Conservation (phyloP, 2,888 invertebrate species). For the Rhopalosiphum nymphaeae region DNA sequence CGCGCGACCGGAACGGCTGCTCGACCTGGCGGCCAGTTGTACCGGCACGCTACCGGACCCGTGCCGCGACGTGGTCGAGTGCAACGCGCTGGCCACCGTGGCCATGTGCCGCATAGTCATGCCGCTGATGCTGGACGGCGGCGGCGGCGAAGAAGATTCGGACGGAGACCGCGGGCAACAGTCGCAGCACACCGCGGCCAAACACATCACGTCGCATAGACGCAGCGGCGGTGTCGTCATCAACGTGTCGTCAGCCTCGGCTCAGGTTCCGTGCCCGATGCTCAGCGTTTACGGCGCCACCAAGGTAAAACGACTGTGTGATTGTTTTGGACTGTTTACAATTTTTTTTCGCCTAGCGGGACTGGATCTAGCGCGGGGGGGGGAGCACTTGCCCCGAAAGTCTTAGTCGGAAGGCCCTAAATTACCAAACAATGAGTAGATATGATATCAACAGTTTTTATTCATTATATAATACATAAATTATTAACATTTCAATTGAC, state of each 20-base stretch:
- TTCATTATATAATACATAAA: no score
- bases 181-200: neutral
- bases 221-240: conserved; percentile 78
- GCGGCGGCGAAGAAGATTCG: neutral
- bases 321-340: neutral
- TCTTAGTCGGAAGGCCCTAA: no score
- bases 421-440: no score
- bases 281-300: conserved; percentile 88
- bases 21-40: neutral
- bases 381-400: no score
- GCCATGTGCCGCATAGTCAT: conserved; percentile 88
- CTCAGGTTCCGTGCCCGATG: conserved; percentile 84
- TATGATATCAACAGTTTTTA: no score
- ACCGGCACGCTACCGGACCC: neutral
- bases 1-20: conserved; percentile 12
- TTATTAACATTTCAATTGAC: no score
- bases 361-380: no score
- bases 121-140: conserved; percentile 76
- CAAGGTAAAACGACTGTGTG: conserved; percentile 70
- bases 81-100: conserved; percentile 68
- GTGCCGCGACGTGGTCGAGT: conserved; percentile 27
- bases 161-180: neutral
- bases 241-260: conserved; percentile 89
- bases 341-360: no score
- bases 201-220: neutral